phyloP scores from a whole-genome alignment of 2,797 vertebrate species.

The Acipenser ruthenus region DNA sequence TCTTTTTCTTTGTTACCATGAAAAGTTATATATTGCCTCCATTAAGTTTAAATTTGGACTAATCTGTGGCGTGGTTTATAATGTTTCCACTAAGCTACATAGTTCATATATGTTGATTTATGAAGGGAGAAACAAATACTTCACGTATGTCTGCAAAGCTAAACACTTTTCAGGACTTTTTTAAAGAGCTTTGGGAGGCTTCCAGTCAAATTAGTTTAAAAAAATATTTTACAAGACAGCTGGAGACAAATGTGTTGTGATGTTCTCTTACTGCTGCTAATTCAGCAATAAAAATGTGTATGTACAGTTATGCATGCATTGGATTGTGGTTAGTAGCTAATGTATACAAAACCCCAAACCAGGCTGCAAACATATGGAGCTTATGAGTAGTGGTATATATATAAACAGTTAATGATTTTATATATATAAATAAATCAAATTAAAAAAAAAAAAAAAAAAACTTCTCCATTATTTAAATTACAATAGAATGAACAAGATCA shows the following conservation, averaged over 20 bases:
- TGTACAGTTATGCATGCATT: too few species aligned
- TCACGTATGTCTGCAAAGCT: background rate
- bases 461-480: conserved; percentile 11
- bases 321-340: too few species aligned
- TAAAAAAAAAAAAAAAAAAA: too few species aligned
- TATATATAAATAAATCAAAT: too few species aligned
- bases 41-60: background rate
- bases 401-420: too few species aligned
- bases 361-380: too few species aligned
- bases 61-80: background rate
- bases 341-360: too few species aligned
- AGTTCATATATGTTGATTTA: too few species aligned
- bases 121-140: too few species aligned
- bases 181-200: background rate
- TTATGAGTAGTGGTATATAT: too few species aligned
- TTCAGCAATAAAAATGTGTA: background rate
- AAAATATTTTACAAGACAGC: background rate
- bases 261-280: background rate
- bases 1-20: background rate
- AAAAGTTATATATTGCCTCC: background rate
- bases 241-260: conserved; percentile 1
- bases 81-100: too few species aligned
- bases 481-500: conserved; percentile 28
- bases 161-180: background rate
- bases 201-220: background rate